These are phyloP conservation scores for Drepana arcuata DNA, from an alignment of 1,140 invertebrate genomes.

Conservation along the genomic window DNA sequence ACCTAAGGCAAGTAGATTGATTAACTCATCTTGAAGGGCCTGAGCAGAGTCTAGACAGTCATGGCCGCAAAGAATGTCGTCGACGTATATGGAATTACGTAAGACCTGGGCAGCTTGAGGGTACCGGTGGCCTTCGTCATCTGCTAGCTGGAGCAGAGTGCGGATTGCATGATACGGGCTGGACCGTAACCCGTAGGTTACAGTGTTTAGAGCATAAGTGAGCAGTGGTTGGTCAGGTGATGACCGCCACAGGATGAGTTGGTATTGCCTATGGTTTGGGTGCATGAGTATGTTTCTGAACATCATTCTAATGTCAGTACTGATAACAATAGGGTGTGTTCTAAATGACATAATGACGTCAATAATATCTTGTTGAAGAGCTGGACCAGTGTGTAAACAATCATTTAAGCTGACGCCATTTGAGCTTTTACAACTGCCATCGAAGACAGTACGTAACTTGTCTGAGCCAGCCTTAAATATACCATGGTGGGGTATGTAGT, in stretches of 20 bases:
- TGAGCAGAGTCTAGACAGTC: not conserved
- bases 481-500: constrained; percentile 3
- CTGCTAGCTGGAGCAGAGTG: not conserved
- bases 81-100: constrained; percentile 1
- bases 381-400: constrained; percentile 2
- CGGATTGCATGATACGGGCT: constrained; percentile 2
- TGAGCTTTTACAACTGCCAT: constrained; percentile 3
- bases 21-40: not conserved
- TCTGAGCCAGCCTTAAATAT: constrained; percentile 2
- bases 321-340: not conserved
- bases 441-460: not conserved
- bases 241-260: constrained; percentile 1
- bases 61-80: not conserved
- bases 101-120: not conserved
- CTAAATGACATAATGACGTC: constrained; percentile 4
- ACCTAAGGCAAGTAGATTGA: constrained; percentile 2
- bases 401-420: constrained; percentile 2
- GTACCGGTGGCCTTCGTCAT: constrained; percentile 1
- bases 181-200: not conserved
- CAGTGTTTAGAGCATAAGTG: constrained; percentile 1
- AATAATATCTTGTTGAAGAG: constrained; percentile 1
- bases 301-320: constrained; percentile 2
- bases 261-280: not conserved
- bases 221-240: not conserved
- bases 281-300: constrained; percentile 1